Percentiles rank a stretch among this genome's conserved stretches.
Conservation (phyloP, 2,113 vertebrate genomes). For the Pseudorhombus dupliciocellatus region DNA sequence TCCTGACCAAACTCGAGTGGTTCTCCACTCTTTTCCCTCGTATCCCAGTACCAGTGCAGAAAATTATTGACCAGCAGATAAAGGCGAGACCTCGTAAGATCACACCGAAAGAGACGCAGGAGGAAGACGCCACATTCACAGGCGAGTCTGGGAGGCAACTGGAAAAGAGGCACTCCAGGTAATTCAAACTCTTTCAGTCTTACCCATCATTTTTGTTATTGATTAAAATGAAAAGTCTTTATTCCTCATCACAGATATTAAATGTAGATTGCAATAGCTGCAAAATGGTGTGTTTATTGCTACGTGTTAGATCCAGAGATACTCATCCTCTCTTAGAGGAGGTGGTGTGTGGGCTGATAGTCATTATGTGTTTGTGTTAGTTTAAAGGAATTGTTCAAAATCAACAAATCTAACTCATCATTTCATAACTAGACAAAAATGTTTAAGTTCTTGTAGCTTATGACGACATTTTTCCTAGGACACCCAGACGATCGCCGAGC, state of each 20-base stretch:
- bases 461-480: conserved; percentile 74
- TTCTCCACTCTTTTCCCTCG: conserved; percentile 98
- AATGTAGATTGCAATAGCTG: no score
- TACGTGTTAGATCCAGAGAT: no score
- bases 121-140: conserved; percentile 80
- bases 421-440: not conserved
- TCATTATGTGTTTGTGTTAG: no score
- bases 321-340: no score
- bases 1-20: conserved; percentile 98
- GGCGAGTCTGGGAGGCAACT: conserved; percentile 84
- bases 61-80: conserved; percentile 95
- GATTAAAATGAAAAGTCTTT: not conserved
- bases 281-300: no score
- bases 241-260: no score
- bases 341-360: no score
- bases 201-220: not conserved
- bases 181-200: not conserved
- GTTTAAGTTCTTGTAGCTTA: not conserved
- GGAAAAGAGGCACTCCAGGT: conserved; percentile 92
- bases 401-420: not conserved
- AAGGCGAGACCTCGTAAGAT: conserved; percentile 94
- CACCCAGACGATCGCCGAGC: conserved; percentile 82
- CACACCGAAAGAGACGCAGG: conserved; percentile 85
- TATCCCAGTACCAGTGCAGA: conserved; percentile 98
- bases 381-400: not conserved